Conservation (phyloP, 2,888 invertebrate species). For the Drosophila koepferae region DNA sequence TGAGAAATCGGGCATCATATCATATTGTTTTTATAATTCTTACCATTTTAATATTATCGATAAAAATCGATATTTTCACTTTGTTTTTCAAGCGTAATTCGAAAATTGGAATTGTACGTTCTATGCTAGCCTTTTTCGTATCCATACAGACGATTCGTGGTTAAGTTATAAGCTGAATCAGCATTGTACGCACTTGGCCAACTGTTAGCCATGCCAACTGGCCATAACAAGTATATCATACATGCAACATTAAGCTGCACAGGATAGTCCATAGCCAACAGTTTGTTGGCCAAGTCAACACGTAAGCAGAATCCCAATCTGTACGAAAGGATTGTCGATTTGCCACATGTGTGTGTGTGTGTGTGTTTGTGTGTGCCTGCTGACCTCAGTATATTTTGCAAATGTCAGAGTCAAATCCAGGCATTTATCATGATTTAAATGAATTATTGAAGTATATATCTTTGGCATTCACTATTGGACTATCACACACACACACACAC, state of each 20-base stretch:
- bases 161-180: slow-evolving; percentile 31
- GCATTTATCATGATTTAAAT: slow-evolving; percentile 70
- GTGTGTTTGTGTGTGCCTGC: slow-evolving; percentile 34
- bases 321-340: slow-evolving; percentile 50
- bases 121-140: not conserved
- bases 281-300: slow-evolving; percentile 55
- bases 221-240: slow-evolving; percentile 51
- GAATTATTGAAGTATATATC: slow-evolving; percentile 69
- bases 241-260: slow-evolving; percentile 57
- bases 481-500: slow-evolving; percentile 22
- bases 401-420: slow-evolving; percentile 64
- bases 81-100: not conserved
- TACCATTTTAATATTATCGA: too few species aligned
- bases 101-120: not conserved
- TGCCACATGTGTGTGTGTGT: not conserved
- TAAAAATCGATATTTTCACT: too few species aligned
- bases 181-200: slow-evolving; percentile 36
- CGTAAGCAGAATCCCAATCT: slow-evolving; percentile 61
- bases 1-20: too few species aligned
- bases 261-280: slow-evolving; percentile 14
- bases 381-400: slow-evolving; percentile 68
- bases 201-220: slow-evolving; percentile 38
- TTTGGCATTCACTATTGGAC: slow-evolving; percentile 57
- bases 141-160: not conserved
- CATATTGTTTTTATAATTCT: too few species aligned